These are phyloP conservation scores for Drosophila pseudoobscura DNA, from an alignment of 1,140 invertebrate genomes.

Conservation along the genomic window DNA sequence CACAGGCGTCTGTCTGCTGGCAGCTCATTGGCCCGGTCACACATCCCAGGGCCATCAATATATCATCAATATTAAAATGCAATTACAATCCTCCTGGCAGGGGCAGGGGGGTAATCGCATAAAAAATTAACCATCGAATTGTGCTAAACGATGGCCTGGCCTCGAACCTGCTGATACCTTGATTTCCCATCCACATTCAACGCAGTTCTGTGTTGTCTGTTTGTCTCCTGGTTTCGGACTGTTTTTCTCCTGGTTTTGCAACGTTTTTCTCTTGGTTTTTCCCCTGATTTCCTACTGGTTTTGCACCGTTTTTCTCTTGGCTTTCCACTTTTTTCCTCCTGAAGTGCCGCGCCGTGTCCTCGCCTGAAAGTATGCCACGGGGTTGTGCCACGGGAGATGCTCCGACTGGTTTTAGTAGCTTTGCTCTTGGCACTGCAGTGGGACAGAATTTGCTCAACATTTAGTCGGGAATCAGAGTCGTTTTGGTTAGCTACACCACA, in stretches of 20 bases:
- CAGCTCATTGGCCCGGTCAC: slow-evolving; percentile 15
- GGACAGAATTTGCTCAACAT: slow-evolving; percentile 33
- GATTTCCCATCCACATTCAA: slow-evolving; percentile 13
- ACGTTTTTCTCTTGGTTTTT: neutral
- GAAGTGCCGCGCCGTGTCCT: neutral
- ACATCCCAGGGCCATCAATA: slow-evolving; percentile 40
- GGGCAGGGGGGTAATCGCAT: slow-evolving; percentile 25
- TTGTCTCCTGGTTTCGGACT: too few relatives aligned
- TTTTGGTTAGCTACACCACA: slow-evolving; percentile 22
- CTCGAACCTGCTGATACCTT: slow-evolving; percentile 29
- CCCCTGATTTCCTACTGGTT: too few relatives aligned
- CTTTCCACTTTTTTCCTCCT: neutral
- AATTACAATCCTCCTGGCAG: slow-evolving; percentile 50
- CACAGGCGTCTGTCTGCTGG: slow-evolving; percentile 6
- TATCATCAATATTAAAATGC: slow-evolving; percentile 74
- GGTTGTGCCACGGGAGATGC: slow-evolving; percentile 14
- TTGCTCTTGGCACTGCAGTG: neutral
- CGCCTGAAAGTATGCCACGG: slow-evolving; percentile 35
- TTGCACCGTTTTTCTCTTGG: neutral
- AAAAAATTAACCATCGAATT: slow-evolving; percentile 41
- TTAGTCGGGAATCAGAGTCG: slow-evolving; percentile 31
- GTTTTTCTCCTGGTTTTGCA: neutral
- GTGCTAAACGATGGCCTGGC: slow-evolving; percentile 37
- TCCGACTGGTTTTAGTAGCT: slow-evolving; percentile 11
- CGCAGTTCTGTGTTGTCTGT: too few relatives aligned